These are phyloP conservation scores for Merluccius polli DNA, from an alignment of 2,797 vertebrate genomes.

Conservation along the genomic window DNA sequence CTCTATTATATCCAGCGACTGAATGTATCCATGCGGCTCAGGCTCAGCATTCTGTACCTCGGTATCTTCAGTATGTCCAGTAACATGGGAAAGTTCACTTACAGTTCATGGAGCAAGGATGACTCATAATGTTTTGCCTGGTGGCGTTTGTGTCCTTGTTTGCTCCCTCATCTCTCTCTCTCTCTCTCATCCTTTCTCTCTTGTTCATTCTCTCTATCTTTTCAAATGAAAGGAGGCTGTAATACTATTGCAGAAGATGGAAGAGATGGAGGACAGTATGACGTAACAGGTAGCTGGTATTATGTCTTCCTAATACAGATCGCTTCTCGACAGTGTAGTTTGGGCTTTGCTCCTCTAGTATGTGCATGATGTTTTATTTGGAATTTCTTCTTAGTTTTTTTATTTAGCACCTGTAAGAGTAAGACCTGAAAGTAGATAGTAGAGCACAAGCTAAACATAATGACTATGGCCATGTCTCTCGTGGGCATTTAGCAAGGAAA, in stretches of 20 bases:
- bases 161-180: conserved; percentile 27
- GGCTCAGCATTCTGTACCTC: no score
- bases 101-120: conserved; percentile 43
- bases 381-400: conserved; percentile 22
- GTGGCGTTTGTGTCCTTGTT: background rate
- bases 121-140: conserved; percentile 22
- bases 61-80: background rate
- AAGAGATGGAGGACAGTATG: conserved; percentile 65
- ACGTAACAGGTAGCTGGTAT: conserved; percentile 75
- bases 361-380: conserved; percentile 29
- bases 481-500: conserved; percentile 15
- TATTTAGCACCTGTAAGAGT: background rate
- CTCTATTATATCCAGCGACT: background rate
- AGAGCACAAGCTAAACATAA: background rate
- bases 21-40: background rate
- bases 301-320: conserved; percentile 49
- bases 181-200: conserved; percentile 11
- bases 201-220: conserved; percentile 40
- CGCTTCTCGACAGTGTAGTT: conserved; percentile 36
- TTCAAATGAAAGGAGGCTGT: conserved; percentile 76
- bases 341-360: conserved; percentile 55
- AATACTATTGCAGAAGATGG: conserved; percentile 41
- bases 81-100: no score
- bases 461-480: conserved; percentile 12
- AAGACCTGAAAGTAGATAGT: background rate